A percentile compares a stretch with the other conserved stretches of the same genome.
phyloP scores from a whole-genome alignment of 2,888 invertebrate species.

The Microctonus aethiopoides region DNA sequence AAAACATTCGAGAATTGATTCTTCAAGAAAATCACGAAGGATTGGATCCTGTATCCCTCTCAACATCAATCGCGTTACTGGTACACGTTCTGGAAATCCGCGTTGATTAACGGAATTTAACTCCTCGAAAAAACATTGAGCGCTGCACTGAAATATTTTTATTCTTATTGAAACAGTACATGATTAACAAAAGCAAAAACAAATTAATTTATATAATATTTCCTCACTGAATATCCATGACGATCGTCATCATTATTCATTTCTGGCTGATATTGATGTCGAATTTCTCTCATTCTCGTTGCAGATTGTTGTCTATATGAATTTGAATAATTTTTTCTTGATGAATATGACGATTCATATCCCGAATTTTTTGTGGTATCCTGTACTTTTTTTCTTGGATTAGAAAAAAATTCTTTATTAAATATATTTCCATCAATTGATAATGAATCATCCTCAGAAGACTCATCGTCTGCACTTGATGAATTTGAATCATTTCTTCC shows the following conservation, averaged over 20 bases:
- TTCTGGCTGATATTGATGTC: background rate
- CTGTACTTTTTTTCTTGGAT: constrained; percentile 19
- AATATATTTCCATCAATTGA: constrained; percentile 46
- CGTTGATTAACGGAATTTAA: constrained; percentile 74
- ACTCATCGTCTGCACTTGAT: constrained; percentile 48
- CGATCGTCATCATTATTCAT: constrained; percentile 35
- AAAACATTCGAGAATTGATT: constrained; percentile 79
- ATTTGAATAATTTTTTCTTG: background rate
- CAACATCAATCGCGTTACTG: constrained; percentile 73
- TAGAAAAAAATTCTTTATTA: constrained; percentile 51
- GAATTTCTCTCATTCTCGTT: constrained; percentile 10
- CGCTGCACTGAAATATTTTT: constrained; percentile 68
- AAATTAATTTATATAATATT: constrained; percentile 5
- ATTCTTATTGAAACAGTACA: background rate
- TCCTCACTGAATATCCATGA: constrained; percentile 43
- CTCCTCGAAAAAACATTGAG: constrained; percentile 78
- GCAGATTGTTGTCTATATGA: background rate
- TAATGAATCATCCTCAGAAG: constrained; percentile 46
- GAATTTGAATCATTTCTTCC: constrained; percentile 49
- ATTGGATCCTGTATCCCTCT: constrained; percentile 75
- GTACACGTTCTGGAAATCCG: constrained; percentile 75
- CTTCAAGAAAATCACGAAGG: constrained; percentile 76
- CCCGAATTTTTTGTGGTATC: background rate
- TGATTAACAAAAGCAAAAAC: background rate
- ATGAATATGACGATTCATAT: background rate